Evolutionary conservation across 2,113 vertebrate genomes (phyloP).

Genomic region (Benitochromis conjunctus): DNA sequence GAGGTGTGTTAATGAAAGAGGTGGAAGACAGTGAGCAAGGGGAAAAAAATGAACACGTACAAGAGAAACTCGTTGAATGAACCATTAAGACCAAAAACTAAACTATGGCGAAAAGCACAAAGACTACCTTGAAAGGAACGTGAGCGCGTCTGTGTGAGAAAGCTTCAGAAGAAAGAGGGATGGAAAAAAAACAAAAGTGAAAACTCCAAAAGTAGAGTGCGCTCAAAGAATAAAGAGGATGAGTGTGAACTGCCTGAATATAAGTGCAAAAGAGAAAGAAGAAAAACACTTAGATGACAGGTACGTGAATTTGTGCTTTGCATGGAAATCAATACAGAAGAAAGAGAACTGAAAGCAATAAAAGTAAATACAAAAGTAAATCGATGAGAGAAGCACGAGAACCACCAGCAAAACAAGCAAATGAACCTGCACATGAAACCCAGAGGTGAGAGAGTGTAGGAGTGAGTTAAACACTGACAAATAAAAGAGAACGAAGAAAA

Average conservation of each 20-base stretch:
- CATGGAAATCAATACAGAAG: background rate
- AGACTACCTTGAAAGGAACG: background rate
- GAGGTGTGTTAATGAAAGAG: conserved; percentile 34
- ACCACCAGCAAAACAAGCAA: background rate
- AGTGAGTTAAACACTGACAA: background rate
- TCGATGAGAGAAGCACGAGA: background rate
- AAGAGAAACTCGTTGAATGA: conserved; percentile 23
- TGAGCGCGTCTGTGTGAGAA: background rate
- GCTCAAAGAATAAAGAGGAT: background rate
- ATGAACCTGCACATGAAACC: background rate
- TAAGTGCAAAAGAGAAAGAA: background rate
- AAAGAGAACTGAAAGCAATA: conserved; percentile 5
- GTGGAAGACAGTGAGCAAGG: background rate
- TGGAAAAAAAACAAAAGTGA: background rate
- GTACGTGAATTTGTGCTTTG: background rate
- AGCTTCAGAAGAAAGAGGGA: background rate
- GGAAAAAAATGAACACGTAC: background rate
- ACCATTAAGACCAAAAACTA: background rate
- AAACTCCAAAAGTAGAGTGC: background rate
- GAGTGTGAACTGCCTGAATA: background rate
- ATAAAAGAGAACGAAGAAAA: background rate
- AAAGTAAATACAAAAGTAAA: background rate
- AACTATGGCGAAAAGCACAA: background rate
- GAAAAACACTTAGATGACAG: background rate
- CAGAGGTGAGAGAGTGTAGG: background rate